Conservation (phyloP, 2,113 vertebrate species). For the Phaetusa simplex region DNA sequence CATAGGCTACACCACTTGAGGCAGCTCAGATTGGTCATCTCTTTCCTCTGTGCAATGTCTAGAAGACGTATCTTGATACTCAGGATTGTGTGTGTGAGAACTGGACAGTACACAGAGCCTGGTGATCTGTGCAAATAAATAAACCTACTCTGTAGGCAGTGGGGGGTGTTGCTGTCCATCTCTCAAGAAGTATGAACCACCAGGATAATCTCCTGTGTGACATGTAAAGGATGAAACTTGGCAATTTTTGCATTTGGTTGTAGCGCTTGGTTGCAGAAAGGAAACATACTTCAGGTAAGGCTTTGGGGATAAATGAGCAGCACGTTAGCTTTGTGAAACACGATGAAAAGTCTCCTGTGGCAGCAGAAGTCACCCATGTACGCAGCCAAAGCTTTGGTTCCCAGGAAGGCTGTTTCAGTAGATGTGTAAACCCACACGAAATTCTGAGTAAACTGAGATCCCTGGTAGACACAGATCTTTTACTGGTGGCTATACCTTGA, state of each 20-base stretch:
- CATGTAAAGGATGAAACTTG: background rate
- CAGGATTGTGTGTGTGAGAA: background rate
- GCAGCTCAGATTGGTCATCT: background rate
- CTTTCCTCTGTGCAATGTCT: background rate
- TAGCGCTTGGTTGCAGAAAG: background rate
- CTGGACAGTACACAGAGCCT: background rate
- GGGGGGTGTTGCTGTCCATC: background rate
- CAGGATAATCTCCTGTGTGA: background rate
- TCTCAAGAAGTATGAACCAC: background rate
- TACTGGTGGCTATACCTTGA: background rate
- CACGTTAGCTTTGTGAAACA: background rate
- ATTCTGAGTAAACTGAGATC: background rate
- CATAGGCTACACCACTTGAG: background rate
- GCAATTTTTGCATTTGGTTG: background rate
- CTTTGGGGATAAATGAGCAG: background rate
- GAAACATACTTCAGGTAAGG: background rate
- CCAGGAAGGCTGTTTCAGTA: background rate
- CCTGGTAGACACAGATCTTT: background rate
- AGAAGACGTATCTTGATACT: background rate
- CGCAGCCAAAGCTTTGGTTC: background rate
- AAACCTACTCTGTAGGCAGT: background rate
- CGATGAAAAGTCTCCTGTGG: background rate
- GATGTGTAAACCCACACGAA: background rate
- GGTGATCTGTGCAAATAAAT: background rate
- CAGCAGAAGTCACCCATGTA: background rate